Base-by-base conservation (phyloP, 2,113 vertebrate genomes). In the Pollachius pollachius region DNA sequence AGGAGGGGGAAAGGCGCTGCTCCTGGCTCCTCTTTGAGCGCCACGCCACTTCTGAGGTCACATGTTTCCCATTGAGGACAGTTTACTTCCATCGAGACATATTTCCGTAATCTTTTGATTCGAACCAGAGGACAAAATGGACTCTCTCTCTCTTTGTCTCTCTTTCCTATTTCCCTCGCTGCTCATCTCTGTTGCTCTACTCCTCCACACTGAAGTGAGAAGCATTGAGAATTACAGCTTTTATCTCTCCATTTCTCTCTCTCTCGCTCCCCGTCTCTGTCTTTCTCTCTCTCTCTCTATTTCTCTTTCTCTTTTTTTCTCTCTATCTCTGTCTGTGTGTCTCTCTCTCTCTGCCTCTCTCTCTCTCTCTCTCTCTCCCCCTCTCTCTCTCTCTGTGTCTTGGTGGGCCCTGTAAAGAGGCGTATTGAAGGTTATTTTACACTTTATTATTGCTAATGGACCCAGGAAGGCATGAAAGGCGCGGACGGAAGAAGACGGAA, bases 101-200 rank as follows among this genome's bases (percentile, higher is more conserved):
- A 90, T 91, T 92, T 90, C 87, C 77, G 69, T 88, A 90, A 87
- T 79, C 78, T 81, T 88, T 87, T 92, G 90, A 93, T 90, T 90
- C 79, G 85, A 90, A 91, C 82, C 89, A 93, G 89, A 92, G 75
- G 75, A 84, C 83, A 72, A 84, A 85, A 57, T 23, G 75, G 69
- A 13, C 52, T 72, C 58, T 80, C 75, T 80, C 67, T 76, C 64
- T 64, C 56, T 58, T 67, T 68, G 60, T 75, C 2, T 5, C 59
- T 15, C 9, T 59, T 9, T 73, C 74, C 62, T 19, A n/a, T 60
- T 62, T 68, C 63, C 48, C 41, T 63, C 34, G 52, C 56, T 59
- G 23, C 63, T 76, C 59, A 54, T 37, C 27, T 23, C 25, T 64
- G 57, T 74, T 34, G 30, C 16, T 67, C 72, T 13, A 76, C 67